Conservation (phyloP, 2,888 invertebrate genomes). For the Magallana nippona region DNA sequence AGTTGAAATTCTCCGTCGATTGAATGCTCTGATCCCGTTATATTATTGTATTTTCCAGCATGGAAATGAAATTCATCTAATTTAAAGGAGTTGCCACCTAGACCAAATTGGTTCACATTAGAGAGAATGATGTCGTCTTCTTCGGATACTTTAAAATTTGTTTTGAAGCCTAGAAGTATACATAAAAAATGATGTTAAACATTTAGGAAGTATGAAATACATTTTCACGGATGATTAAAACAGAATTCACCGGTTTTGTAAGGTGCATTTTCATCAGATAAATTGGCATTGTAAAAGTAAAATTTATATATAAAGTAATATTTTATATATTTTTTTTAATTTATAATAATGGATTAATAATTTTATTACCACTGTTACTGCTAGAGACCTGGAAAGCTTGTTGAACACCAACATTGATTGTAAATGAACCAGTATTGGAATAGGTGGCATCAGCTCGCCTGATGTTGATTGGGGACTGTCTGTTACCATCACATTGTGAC, state of each 20-base stretch:
- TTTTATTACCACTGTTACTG: not conserved
- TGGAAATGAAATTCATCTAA: not conserved
- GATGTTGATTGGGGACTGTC: not conserved
- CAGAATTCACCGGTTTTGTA: no score
- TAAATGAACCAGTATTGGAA: not conserved
- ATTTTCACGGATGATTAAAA: no score
- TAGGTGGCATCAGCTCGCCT: not conserved
- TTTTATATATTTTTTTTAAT: not conserved
- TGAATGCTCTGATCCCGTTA: not conserved
- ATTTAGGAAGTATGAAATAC: no score
- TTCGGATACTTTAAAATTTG: not conserved
- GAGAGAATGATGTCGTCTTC: not conserved
- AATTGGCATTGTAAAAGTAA: no score
- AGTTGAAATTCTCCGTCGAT: not conserved
- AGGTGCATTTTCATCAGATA: no score
- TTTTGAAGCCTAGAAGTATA: not conserved
- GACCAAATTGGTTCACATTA: not conserved
- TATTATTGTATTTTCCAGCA: not conserved
- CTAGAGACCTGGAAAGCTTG: not conserved
- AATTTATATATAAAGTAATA: no score
- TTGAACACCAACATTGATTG: not conserved
- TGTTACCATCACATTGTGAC: not conserved
- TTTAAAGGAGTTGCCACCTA: not conserved
- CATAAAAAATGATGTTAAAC: no score
- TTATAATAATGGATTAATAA: not conserved